Conservation (phyloP, 2,113 vertebrate species). For the Amphilophus citrinellus region DNA sequence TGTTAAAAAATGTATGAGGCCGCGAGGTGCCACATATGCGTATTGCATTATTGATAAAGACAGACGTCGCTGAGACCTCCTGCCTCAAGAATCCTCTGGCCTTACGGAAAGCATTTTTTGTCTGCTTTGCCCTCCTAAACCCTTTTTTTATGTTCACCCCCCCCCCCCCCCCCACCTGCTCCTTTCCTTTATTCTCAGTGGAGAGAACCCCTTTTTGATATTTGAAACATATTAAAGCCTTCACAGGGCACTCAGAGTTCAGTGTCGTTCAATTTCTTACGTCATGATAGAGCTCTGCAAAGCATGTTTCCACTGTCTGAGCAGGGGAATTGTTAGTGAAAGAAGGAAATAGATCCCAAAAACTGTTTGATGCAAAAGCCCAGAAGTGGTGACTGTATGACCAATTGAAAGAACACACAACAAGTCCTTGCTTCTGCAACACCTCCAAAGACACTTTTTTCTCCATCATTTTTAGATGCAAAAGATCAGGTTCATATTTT, state of each 20-base stretch:
- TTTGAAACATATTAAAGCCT: conserved; percentile 50
- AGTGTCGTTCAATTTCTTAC: conserved; percentile 17
- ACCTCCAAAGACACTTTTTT: neutral
- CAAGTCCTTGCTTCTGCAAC: neutral
- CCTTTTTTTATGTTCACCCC: conserved; percentile 4
- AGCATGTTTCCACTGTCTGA: conserved; percentile 33
- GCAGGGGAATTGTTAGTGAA: conserved; percentile 13
- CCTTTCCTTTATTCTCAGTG: neutral
- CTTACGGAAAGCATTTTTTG: conserved; percentile 37
- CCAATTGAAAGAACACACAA: neutral
- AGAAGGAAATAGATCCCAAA: conserved; percentile 26
- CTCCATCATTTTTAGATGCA: neutral
- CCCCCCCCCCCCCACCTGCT: neutral
- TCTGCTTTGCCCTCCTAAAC: conserved; percentile 17
- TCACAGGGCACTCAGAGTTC: conserved; percentile 15
- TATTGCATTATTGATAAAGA: conserved; percentile 76
- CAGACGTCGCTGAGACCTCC: conserved; percentile 42
- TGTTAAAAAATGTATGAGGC: conserved; percentile 78
- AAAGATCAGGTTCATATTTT: neutral
- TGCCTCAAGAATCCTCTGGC: conserved; percentile 28
- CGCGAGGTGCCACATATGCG: conserved; percentile 62
- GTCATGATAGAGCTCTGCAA: conserved; percentile 11
- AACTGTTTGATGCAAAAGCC: conserved; percentile 28
- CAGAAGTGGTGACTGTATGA: neutral
- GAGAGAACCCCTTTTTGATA: conserved; percentile 26